Conservation (phyloP, 2,113 vertebrate species). For the Rhinoptilus africanus region DNA sequence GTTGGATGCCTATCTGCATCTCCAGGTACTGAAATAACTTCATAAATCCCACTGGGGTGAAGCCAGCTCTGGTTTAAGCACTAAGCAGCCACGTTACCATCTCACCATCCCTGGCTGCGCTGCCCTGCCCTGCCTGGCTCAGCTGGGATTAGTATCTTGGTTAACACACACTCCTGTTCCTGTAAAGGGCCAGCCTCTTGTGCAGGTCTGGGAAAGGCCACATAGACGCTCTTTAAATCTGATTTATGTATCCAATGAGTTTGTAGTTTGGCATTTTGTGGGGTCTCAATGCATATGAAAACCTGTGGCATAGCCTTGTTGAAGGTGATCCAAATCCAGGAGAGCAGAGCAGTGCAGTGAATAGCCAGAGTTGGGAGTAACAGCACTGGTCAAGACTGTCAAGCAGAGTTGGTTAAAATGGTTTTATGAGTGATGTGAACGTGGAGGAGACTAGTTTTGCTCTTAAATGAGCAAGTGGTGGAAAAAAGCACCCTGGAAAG, state of each 20-base stretch:
- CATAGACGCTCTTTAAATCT: fast-evolving
- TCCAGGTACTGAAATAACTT: not conserved
- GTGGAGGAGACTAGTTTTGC: not conserved
- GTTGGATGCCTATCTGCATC: fast-evolving
- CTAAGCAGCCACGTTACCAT: not conserved
- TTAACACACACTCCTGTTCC: not conserved
- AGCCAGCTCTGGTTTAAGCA: not conserved
- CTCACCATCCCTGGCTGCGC: not conserved
- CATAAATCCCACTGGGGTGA: not conserved
- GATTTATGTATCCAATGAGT: fast-evolving
- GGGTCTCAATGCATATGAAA: not conserved
- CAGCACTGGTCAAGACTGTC: not conserved
- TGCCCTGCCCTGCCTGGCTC: not conserved
- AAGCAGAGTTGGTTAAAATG: fast-evolving
- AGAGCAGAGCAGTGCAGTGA: not conserved
- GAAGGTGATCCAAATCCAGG: not conserved
- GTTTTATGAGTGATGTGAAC: not conserved
- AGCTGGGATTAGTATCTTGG: fast-evolving
- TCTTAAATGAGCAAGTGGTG: fast-evolving
- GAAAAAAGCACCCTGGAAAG: not conserved
- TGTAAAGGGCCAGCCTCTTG: not conserved
- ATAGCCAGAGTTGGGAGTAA: not conserved
- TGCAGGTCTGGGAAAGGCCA: not conserved
- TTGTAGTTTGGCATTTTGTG: fast-evolving
- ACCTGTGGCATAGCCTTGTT: not conserved